Conservation (phyloP, 2,797 vertebrate species). For the Chaunax sp. region DNA sequence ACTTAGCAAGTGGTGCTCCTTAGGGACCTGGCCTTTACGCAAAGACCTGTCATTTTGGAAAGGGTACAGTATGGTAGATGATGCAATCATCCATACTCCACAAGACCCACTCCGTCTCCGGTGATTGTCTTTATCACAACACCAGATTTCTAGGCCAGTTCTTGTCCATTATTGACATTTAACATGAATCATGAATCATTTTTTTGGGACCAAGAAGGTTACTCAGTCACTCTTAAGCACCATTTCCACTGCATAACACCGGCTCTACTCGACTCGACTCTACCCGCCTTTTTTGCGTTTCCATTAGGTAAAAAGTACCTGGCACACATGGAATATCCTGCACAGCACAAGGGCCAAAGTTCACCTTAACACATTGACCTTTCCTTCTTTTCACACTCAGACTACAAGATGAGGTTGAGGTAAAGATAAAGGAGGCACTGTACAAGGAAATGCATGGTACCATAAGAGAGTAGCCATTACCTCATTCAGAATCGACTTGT, state of each 20-base stretch:
- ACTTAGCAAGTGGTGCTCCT: constrained; percentile 53
- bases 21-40: constrained; percentile 55
- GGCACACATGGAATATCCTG: too few species aligned
- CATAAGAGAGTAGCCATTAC: too few species aligned
- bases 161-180: constrained; percentile 19
- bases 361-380: constrained; percentile 15
- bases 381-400: constrained; percentile 6
- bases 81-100: not conserved
- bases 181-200: not conserved
- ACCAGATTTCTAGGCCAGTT: constrained; percentile 24
- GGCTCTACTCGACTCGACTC: too few species aligned
- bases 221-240: constrained; percentile 1
- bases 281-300: too few species aligned
- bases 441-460: not conserved
- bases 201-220: not conserved
- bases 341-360: too few species aligned
- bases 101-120: constrained; percentile 31
- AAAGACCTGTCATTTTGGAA: constrained; percentile 47
- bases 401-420: constrained; percentile 6
- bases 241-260: too few species aligned
- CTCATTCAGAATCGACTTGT: not conserved
- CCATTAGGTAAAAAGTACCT: too few species aligned
- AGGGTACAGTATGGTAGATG: constrained; percentile 50
- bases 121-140: constrained; percentile 31
- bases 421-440: constrained; percentile 13